phyloP scores from a whole-genome alignment of 2,888 invertebrate genomes.

The Thelaira solivaga region DNA sequence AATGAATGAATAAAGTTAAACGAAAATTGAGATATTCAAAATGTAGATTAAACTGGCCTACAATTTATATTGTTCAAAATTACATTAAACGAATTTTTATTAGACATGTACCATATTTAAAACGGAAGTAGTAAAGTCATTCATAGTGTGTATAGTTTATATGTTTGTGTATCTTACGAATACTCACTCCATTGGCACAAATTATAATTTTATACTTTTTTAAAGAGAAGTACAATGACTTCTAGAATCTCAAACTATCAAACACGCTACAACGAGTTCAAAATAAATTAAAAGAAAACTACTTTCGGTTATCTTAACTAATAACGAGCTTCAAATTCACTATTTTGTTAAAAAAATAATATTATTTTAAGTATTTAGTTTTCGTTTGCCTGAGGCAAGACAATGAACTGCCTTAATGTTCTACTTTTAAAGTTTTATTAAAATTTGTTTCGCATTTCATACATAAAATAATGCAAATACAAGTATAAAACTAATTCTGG shows the following conservation, averaged over 20 bases:
- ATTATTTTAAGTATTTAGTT: neutral
- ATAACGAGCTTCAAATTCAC: too few species aligned
- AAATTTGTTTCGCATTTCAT: constrained; percentile 19
- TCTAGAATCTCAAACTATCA: too few species aligned
- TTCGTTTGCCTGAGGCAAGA: neutral
- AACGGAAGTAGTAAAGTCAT: neutral
- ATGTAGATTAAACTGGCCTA: constrained; percentile 29
- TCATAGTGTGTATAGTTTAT: neutral
- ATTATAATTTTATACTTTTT: too few species aligned
- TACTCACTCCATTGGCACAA: too few species aligned
- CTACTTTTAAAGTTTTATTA: constrained; percentile 17
- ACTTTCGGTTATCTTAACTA: too few species aligned
- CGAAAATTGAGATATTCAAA: constrained; percentile 26
- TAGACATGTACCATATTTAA: neutral
- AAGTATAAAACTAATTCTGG: constrained; percentile 39
- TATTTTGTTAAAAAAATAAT: too few species aligned
- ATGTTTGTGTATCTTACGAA: too few species aligned
- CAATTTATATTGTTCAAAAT: constrained; percentile 33
- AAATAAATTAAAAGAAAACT: too few species aligned
- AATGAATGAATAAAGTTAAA: neutral
- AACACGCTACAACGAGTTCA: too few species aligned
- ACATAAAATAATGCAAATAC: constrained; percentile 1
- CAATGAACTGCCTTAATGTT: neutral
- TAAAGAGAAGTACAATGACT: too few species aligned
- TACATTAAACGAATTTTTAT: constrained; percentile 11